Conservation (phyloP, 2,888 invertebrate genomes). For the Adelphocoris suturalis region DNA sequence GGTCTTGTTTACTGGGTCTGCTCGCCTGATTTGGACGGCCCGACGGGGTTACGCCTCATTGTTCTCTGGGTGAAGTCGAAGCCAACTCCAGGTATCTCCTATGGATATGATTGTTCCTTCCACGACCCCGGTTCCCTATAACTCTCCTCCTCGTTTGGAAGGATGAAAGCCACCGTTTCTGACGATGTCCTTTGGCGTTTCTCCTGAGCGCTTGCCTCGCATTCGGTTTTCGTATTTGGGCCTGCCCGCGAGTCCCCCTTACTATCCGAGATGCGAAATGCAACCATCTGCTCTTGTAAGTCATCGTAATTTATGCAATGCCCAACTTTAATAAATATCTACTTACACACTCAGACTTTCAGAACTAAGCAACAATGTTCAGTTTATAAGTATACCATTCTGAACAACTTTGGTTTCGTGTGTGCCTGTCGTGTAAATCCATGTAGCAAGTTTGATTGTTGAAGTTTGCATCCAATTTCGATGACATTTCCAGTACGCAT, state of each 20-base stretch:
- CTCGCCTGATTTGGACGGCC: constrained; percentile 47
- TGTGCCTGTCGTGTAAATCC: too few species aligned
- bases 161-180: constrained; percentile 20
- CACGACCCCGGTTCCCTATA: not conserved
- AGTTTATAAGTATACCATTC: too few species aligned
- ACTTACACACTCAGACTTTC: too few species aligned
- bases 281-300: constrained; percentile 8
- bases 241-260: not conserved
- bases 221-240: constrained; percentile 11
- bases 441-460: too few species aligned
- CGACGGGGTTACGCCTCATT: constrained; percentile 51
- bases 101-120: constrained; percentile 42
- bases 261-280: not conserved
- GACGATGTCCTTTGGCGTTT: constrained; percentile 31
- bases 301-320: not conserved
- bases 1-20: constrained; percentile 60
- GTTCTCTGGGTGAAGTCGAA: constrained; percentile 21
- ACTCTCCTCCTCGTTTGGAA: constrained; percentile 42
- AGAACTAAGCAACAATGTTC: too few species aligned
- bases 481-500: too few species aligned
- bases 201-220: not conserved
- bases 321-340: too few species aligned
- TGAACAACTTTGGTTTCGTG: too few species aligned
- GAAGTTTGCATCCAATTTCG: too few species aligned
- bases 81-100: not conserved